phyloP scores from a whole-genome alignment of 2,113 vertebrate species.

The Oncorhynchus keta region DNA sequence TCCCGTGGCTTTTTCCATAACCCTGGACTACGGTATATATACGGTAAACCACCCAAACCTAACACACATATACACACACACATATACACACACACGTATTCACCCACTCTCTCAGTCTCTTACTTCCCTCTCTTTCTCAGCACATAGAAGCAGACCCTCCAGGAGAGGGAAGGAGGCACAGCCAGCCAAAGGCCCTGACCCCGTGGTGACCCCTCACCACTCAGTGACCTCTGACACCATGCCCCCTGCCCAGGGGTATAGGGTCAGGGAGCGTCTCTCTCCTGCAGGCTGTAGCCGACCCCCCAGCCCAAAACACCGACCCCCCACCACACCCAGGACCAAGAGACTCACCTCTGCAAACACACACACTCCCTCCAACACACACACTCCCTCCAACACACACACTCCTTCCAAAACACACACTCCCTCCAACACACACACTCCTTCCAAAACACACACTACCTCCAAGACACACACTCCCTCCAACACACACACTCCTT shows the following conservation, averaged over 20 bases:
- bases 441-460: no score
- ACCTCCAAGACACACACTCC: background rate
- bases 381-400: constrained; percentile 13
- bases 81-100: background rate
- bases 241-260: constrained; percentile 23
- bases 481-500: background rate
- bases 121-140: constrained; percentile 28
- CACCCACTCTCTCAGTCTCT: background rate
- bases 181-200: constrained; percentile 17
- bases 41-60: no score
- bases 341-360: constrained; percentile 35
- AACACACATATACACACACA: background rate
- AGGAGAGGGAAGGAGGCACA: constrained; percentile 52
- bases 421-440: background rate
- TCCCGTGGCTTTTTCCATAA: no score
- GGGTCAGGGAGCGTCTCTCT: constrained; percentile 72
- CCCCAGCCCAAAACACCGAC: constrained; percentile 67
- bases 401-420: background rate
- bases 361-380: constrained; percentile 10
- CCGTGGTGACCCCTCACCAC: constrained; percentile 9
- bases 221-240: constrained; percentile 2
- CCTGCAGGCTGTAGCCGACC: constrained; percentile 78
- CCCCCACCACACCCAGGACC: constrained; percentile 38
- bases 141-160: constrained; percentile 56
- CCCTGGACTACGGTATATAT: no score